Base-by-base conservation (phyloP, 2,888 invertebrate species). In the Suillia variegata region DNA sequence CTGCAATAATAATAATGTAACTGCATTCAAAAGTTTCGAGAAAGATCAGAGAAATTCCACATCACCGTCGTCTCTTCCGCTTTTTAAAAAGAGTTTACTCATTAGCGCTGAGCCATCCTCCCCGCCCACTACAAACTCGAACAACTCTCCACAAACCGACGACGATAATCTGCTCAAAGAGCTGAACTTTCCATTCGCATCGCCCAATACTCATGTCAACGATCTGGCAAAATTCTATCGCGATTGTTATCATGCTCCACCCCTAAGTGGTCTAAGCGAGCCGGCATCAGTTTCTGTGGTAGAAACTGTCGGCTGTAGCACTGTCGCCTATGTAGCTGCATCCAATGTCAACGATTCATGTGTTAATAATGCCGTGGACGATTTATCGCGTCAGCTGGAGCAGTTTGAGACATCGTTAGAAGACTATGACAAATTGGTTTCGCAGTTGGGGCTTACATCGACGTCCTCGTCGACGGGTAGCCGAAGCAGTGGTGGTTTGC, bases 141-240 rank as follows among this genome's bases (percentile, higher is more conserved):
- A 31, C 12, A 12, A 12, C 12, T 60, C 68, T 1, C n/a, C n/a
- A n/a, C n/a, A n/a, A n/a, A n/a, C n/a, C n/a, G 81, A 83, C 54
- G 83, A 83, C 59, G 83, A 83, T 26, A 79, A 77, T 62, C 62
- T 83, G 18, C 70, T 82, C 0, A 81, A 82, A 67, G 82, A 82
- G 67, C 67, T 83, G 56, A 78, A 80, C 55, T 83, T 82, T 61
- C 83, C 83, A n/a, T 83, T 83, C 61, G 83, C 83, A 49, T 79
- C 78, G 47, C 77, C 77, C 59, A 77, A 75, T 18, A 79, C 82
- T 45, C 81, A 81, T 55, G 79, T 81, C 38, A 80, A 79, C 47
- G 83, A 83, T 63, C 70, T 83, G 66, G 82, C 82, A 2, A 81
- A 78, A 61, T 83, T 83, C 67, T 83, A 81, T 68, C 73, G 82